phyloP scores from a whole-genome alignment of 2,797 vertebrate genomes.

The Erithacus rubecula region DNA sequence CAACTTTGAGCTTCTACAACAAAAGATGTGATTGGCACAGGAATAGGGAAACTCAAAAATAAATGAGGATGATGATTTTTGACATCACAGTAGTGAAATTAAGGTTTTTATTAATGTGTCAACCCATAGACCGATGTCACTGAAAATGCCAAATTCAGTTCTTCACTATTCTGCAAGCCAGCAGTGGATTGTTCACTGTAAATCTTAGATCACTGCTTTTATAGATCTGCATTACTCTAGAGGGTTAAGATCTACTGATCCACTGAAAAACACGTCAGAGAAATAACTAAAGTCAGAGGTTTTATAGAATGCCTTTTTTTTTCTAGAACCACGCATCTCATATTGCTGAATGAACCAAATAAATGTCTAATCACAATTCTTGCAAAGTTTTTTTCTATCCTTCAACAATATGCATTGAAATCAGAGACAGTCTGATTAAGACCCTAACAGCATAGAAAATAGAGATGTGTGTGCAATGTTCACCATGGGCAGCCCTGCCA shows the following conservation, averaged over 20 bases:
- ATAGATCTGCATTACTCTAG: neutral
- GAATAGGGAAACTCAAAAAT: neutral
- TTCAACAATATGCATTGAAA: neutral
- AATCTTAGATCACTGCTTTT: neutral
- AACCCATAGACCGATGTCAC: neutral
- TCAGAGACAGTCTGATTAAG: neutral
- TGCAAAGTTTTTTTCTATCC: neutral
- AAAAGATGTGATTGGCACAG: neutral
- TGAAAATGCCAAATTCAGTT: neutral
- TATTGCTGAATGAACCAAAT: neutral
- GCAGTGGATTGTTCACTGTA: neutral
- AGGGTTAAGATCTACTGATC: neutral
- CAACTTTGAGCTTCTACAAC: neutral
- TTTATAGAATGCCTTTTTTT: neutral
- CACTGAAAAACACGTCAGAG: neutral
- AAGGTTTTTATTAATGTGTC: neutral
- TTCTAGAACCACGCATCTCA: rapidly evolving
- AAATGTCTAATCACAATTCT: neutral
- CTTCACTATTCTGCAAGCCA: neutral
- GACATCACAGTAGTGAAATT: neutral
- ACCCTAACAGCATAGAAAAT: neutral
- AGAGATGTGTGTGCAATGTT: neutral
- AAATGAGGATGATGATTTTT: neutral
- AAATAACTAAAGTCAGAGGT: neutral
- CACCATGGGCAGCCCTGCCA: neutral